Evolutionary conservation across 2,888 invertebrate genomes (phyloP), one percentile per base, ranked within the genome.

Genomic region (Ectemnius cavifrons): DNA sequence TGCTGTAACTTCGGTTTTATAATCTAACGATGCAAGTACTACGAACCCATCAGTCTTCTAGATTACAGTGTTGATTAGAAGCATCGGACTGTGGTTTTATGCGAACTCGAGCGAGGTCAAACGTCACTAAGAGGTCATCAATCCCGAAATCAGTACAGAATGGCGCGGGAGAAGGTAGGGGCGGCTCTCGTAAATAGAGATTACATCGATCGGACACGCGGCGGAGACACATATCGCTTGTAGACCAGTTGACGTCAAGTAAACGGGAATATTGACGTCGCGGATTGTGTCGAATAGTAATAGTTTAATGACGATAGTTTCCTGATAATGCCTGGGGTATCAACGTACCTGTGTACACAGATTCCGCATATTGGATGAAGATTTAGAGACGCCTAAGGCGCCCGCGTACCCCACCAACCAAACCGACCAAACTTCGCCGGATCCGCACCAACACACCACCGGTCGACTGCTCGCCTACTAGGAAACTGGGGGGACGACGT

Each of bases 271-370:
- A 72, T 71, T 60, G 63, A 58, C 28, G n/a, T 5, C n/a, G 45
- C 62, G 27, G 11, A 72, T 68, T 47, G 63, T 64, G 37, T 69
- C 60, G 68, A 67, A 68, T 67, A 59, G 63, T 68, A 71, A 78
- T 77, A 74, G 71, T 78, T 78, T 74, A 77, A 77, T 60, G 49
- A 73, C 64, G 67, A 77, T 67, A 73, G 71, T 77, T 78, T 66
- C 46, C 71, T 67, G 66, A 68, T 71, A 78, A 77, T 77, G 60
- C 37, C 18, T 27, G 27, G 14, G 46, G 73, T 60, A 71, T 78
- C 74, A 77, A 63, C 60, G 45, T 62, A 71, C 46, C 69, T 67
- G 49, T 58, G 20, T 47, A 65, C 65, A 63, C 67, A 63, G 61
- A 60, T 80, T 63, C 46, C 61, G 57, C 52, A 67, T 49, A 76